These are phyloP conservation scores for Molanna angustata DNA, from an alignment of 2,888 invertebrate genomes.

Conservation along the genomic window DNA sequence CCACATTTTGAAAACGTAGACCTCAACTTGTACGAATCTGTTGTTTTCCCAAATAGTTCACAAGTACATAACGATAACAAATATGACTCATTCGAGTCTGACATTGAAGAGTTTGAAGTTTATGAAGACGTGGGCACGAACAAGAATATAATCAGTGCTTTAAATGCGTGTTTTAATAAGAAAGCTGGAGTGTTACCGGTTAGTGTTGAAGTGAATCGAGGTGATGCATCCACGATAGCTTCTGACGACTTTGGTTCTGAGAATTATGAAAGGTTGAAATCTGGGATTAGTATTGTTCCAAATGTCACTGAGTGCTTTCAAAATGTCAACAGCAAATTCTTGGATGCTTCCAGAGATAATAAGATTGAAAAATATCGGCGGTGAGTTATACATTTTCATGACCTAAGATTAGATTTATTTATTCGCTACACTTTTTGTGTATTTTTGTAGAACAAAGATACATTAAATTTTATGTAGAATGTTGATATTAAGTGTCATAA, in stretches of 20 bases:
- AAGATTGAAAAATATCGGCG: conserved; percentile 56
- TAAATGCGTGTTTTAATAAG: not conserved
- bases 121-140: not conserved
- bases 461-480: too few relatives aligned
- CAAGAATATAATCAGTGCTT: not conserved
- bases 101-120: not conserved
- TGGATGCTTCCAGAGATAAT: conserved; percentile 48
- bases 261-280: conserved; percentile 51
- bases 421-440: too few relatives aligned
- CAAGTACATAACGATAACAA: not conserved
- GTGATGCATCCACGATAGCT: conserved; percentile 42
- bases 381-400: conserved; percentile 41
- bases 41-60: too few relatives aligned
- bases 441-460: too few relatives aligned
- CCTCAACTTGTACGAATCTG: too few relatives aligned
- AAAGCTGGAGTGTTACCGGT: not conserved
- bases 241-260: conserved; percentile 55
- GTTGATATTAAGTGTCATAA: too few relatives aligned
- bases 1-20: too few relatives aligned
- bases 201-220: not conserved
- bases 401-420: too few relatives aligned
- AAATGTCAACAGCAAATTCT: conserved; percentile 47
- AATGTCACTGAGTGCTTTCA: conserved; percentile 56
- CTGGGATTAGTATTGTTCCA: conserved; percentile 52
- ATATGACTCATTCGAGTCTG: conserved; percentile 1